Evolutionary conservation across 2,888 invertebrate species (phyloP).

Genomic region (Neoscelio sp.): DNA sequence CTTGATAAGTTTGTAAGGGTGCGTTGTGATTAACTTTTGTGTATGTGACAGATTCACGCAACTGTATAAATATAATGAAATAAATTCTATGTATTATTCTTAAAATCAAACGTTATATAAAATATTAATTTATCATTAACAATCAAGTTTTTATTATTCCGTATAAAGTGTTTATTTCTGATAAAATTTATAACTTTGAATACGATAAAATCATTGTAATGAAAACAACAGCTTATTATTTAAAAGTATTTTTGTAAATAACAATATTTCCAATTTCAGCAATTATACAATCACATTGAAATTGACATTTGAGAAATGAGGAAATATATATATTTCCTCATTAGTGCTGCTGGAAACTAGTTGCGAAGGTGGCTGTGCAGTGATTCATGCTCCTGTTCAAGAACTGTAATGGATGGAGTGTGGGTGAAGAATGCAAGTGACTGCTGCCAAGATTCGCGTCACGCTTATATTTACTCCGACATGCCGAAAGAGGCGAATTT

Average conservation of each 20-base stretch:
- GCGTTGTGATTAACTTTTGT: constrained; percentile 25
- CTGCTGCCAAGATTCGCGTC: constrained; percentile 79
- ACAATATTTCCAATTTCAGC: too few relatives aligned
- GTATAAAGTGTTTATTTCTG: too few relatives aligned
- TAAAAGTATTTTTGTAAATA: too few relatives aligned
- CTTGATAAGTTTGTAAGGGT: constrained; percentile 34
- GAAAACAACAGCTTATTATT: too few relatives aligned
- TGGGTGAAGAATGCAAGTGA: constrained; percentile 75
- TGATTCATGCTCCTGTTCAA: constrained; percentile 80
- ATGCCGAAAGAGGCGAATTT: constrained; percentile 66
- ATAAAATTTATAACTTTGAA: too few relatives aligned
- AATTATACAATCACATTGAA: too few relatives aligned
- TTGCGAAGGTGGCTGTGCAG: constrained; percentile 65
- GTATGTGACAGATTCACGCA: constrained; percentile 35
- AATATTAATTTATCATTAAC: not conserved
- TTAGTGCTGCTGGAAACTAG: constrained; percentile 44
- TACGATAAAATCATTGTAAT: too few relatives aligned
- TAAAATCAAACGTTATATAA: constrained; percentile 14
- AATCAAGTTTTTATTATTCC: not conserved
- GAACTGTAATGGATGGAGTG: constrained; percentile 77
- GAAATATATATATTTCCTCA: constrained; percentile 43
- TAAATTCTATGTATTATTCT: not conserved
- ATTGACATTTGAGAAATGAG: too few relatives aligned
- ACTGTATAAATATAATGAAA: constrained; percentile 31
- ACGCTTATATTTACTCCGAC: constrained; percentile 78